These are phyloP conservation scores for Pachypanchax playfairii DNA, from an alignment of 2,113 vertebrate genomes.

Conservation along the genomic window DNA sequence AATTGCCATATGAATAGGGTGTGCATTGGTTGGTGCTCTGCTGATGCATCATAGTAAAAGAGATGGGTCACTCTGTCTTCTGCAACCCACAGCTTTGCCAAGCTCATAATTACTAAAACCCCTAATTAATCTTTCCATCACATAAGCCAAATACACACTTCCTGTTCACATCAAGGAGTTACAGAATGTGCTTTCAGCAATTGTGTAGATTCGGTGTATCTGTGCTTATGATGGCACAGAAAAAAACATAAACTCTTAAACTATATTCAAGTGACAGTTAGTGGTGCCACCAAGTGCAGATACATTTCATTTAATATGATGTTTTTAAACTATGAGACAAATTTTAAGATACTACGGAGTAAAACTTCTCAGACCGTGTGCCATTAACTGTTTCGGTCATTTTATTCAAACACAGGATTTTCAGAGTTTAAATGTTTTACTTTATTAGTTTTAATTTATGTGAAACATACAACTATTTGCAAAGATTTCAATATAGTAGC, in stretches of 20 bases:
- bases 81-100: constrained; percentile 73
- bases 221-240: constrained; percentile 32
- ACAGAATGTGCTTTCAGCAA: constrained; percentile 54
- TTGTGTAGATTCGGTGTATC: constrained; percentile 24
- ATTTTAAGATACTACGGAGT: too few relatives aligned
- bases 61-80: constrained; percentile 81
- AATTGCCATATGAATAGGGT: constrained; percentile 83
- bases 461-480: neutral
- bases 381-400: neutral
- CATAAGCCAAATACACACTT: constrained; percentile 75
- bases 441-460: too few relatives aligned
- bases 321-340: neutral
- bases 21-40: constrained; percentile 74
- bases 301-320: too few relatives aligned
- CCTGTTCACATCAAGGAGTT: constrained; percentile 71
- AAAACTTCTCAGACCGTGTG: too few relatives aligned
- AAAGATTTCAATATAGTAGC: neutral
- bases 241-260: constrained; percentile 31
- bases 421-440: too few relatives aligned
- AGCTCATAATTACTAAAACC: constrained; percentile 81
- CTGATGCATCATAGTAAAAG: constrained; percentile 76
- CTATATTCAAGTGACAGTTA: too few relatives aligned
- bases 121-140: constrained; percentile 82
- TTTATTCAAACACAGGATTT: neutral
- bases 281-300: too few relatives aligned